Base-by-base conservation (phyloP, 1,140 invertebrate species). In the Lordiphosa mommai region DNA sequence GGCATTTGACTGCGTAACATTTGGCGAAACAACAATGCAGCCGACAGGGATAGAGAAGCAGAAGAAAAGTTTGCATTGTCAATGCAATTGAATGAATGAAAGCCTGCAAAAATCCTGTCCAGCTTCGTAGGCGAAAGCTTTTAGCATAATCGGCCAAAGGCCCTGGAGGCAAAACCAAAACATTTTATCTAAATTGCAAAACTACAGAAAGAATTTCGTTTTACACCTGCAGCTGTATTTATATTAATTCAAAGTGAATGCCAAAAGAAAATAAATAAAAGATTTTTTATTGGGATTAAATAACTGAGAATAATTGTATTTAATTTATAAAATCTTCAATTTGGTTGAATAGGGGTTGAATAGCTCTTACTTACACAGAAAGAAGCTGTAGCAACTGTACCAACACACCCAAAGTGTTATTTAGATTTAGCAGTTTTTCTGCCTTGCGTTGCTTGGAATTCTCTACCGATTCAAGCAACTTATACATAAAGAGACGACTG, bases 1-100 rank as follows among this genome's bases (percentile, higher is more conserved):
- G 70, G 59, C 73, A 56, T 72, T 73, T 79, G 74, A 80, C 73
- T 73, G 53, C 73, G 50, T 68, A 68, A 79, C 72, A 67, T 72
- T 72, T 72, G 53, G 64, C 57, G 47, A 40, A 51, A 47, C 63
- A 59, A 59, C 64, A 67, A 58, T 68, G 53, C 37, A 48, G 43
- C 60, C 36, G 23, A 41, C 6, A 32, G 8, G 32, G 16, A n/a
- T 14, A 5, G 9, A 13, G 12, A 44, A 10, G 1, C 8, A 27
- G 29, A 16, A n/a, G 8, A n/a, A 8, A 36, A 27, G 16, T 12
- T 13, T 37, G 14, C 34, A 66, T 57, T 77, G 61, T 79, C 69
- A 72, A 73, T 79, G 72, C 72, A 77, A 72, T 79, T 79, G 61
- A 66, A 66, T 64, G 43, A 46, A 59, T 59, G 56, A 59, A 59